Evolutionary conservation across 2,888 invertebrate species (phyloP).

Genomic region (Archaeoteleia sp.): DNA sequence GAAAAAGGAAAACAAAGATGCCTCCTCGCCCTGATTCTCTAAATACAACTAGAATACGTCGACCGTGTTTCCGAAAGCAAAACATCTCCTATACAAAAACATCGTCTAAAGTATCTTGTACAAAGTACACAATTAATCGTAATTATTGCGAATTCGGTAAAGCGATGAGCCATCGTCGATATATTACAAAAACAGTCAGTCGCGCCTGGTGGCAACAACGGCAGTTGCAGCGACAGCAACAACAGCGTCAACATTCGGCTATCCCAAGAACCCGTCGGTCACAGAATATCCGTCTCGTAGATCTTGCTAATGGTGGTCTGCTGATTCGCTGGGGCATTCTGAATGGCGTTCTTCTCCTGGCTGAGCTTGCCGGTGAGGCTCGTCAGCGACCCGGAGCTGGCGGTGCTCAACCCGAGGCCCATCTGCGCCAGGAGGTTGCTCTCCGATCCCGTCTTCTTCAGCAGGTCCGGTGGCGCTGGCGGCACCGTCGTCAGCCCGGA

Average conservation of each 20-base stretch:
- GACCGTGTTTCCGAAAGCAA: background rate
- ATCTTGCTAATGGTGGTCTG: constrained; percentile 75
- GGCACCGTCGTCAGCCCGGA: constrained; percentile 79
- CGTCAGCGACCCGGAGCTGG: constrained; percentile 79
- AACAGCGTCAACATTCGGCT: constrained; percentile 29
- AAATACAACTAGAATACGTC: background rate
- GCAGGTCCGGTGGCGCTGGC: constrained; percentile 79
- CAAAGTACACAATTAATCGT: constrained; percentile 6
- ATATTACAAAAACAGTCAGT: constrained; percentile 21
- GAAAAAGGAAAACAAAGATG: too few relatives aligned
- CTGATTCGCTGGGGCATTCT: constrained; percentile 42
- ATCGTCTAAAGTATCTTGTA: background rate
- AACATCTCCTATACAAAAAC: background rate
- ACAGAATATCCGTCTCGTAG: constrained; percentile 96
- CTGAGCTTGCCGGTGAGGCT: constrained; percentile 76
- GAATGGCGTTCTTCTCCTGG: constrained; percentile 60
- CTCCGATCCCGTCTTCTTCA: constrained; percentile 93
- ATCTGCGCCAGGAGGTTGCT: constrained; percentile 90
- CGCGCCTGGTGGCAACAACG: constrained; percentile 7
- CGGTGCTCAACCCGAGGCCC: constrained; percentile 80
- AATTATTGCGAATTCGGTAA: constrained; percentile 24
- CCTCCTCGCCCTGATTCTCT: background rate
- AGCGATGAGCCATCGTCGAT: constrained; percentile 11
- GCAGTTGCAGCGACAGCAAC: constrained; percentile 1
- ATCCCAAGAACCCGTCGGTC: constrained; percentile 75